These are phyloP conservation scores for Macrosoma leucophasiata DNA, from an alignment of 2,888 invertebrate genomes.

Conservation along the genomic window DNA sequence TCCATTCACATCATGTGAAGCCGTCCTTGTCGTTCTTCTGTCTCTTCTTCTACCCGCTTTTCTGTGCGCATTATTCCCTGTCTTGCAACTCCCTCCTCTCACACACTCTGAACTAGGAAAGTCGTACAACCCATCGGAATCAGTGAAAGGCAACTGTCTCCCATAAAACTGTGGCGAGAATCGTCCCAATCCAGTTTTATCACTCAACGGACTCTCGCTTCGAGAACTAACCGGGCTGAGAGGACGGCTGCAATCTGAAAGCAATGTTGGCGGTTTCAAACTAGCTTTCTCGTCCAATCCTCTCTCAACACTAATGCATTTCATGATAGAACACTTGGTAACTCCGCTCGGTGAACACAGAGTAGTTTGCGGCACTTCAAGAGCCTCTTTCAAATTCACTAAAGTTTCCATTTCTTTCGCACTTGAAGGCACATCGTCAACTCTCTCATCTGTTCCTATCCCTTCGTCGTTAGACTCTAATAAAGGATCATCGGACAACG, in stretches of 20 bases:
- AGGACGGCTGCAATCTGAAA: conserved; percentile 76
- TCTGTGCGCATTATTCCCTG: conserved; percentile 69
- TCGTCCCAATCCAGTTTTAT: conserved; percentile 79
- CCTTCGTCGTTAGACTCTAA: conserved; percentile 86
- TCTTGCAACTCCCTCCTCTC: conserved; percentile 70
- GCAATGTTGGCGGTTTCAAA: conserved; percentile 66
- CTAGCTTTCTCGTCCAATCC: conserved; percentile 65
- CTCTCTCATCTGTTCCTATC: conserved; percentile 85
- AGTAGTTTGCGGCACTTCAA: conserved; percentile 63
- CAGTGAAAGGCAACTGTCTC: conserved; percentile 82
- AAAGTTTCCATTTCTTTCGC: conserved; percentile 77
- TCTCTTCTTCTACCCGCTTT: conserved; percentile 79
- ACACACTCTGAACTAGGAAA: conserved; percentile 85
- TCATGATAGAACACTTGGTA: conserved; percentile 71
- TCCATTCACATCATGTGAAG: conserved; percentile 59
- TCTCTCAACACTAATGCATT: conserved; percentile 74
- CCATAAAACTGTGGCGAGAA: conserved; percentile 85
- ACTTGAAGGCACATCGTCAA: conserved; percentile 82
- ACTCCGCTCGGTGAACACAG: conserved; percentile 66
- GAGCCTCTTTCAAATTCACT: conserved; percentile 55
- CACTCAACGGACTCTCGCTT: conserved; percentile 86
- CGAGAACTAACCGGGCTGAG: conserved; percentile 85
- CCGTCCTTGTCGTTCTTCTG: conserved; percentile 74
- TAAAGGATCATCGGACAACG: conserved; percentile 81
- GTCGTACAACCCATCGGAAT: conserved; percentile 87